These are phyloP conservation scores for Myotis yumanensis DNA, from an alignment of 2,113 vertebrate genomes.

Conservation along the genomic window DNA sequence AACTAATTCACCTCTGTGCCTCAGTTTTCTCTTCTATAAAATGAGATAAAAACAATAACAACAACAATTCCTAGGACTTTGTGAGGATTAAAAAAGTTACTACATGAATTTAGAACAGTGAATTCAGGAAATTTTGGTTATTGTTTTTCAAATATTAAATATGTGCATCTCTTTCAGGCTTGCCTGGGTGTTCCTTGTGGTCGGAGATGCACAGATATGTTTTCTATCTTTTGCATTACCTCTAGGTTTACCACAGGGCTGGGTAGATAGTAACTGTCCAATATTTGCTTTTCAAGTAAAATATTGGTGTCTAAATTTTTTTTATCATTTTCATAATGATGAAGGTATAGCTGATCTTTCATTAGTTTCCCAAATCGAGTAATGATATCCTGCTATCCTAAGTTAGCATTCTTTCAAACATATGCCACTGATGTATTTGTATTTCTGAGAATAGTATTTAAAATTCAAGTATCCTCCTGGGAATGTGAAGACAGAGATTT, in stretches of 20 bases:
- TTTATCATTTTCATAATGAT: not conserved
- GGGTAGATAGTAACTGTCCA: not conserved
- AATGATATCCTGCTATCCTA: not conserved
- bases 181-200: not conserved
- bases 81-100: not conserved
- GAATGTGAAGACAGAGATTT: not conserved
- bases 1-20: not conserved
- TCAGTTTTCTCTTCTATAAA: not conserved
- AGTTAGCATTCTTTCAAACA: not conserved
- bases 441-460: conserved; percentile 10
- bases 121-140: not conserved
- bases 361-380: not conserved
- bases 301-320: not conserved
- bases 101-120: not conserved
- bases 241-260: not conserved
- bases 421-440: not conserved
- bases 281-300: conserved; percentile 10
- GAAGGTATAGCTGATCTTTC: not conserved
- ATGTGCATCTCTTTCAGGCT: not conserved
- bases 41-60: not conserved
- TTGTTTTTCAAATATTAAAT: not conserved
- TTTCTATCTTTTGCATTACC: not conserved
- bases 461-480: not conserved
- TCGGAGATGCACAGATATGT: not conserved
- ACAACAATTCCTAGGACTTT: not conserved